Evolutionary conservation across 30 jellyfish, hydroid and myxozoan genomes (phyloP).

Genomic region (Catostylus mosaicus): DNA sequence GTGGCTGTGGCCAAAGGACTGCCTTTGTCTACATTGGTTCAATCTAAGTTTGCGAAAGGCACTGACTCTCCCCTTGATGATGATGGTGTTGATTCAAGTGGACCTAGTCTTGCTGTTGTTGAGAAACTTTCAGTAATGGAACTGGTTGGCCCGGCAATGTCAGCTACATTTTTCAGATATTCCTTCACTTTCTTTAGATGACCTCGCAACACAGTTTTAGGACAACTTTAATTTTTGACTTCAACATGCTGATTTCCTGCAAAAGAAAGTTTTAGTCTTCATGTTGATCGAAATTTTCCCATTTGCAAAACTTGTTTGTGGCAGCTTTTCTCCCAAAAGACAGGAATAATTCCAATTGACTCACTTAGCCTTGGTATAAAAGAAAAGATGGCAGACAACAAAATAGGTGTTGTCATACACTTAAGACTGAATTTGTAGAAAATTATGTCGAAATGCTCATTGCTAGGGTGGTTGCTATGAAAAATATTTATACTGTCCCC

Average conservation of each 20-base stretch:
- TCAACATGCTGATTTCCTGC: neutral
- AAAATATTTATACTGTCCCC: neutral
- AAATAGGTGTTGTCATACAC: neutral
- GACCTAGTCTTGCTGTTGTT: too few species aligned
- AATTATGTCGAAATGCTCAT: neutral
- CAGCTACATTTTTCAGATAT: neutral
- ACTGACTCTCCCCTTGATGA: neutral
- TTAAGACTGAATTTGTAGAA: neutral
- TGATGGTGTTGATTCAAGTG: neutral
- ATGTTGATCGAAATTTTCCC: neutral
- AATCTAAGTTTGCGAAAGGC: neutral
- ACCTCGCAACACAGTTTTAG: neutral
- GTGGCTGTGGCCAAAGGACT: neutral
- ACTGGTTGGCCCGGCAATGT: too few species aligned
- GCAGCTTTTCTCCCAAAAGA: neutral
- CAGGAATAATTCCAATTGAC: neutral
- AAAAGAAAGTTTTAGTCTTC: neutral
- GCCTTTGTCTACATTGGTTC: too few species aligned
- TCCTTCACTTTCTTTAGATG: neutral
- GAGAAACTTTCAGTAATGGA: too few species aligned
- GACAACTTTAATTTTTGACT: neutral
- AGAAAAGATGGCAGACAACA: neutral
- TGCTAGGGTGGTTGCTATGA: conserved; percentile 6
- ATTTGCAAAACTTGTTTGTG: neutral
- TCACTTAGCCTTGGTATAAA: neutral